Percentiles rank a stretch among this genome's conserved stretches.
These are phyloP conservation scores for Cabera pusaria DNA, from an alignment of 2,888 invertebrate species.

Conservation along the genomic window DNA sequence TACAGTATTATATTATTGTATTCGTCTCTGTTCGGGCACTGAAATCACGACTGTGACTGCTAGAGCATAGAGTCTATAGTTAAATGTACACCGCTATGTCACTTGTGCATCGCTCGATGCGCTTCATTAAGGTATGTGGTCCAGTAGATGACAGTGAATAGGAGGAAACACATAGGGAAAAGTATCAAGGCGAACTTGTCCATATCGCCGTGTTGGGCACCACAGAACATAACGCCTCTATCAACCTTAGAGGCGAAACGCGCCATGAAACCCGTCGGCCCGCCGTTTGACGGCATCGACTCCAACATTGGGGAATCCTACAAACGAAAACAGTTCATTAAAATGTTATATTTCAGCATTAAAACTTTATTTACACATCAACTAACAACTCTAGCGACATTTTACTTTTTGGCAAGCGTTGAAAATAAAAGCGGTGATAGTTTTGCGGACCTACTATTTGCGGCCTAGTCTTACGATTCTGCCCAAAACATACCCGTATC, in stretches of 20 bases:
- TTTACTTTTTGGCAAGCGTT: conserved; percentile 10
- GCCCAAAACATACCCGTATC: too few species aligned
- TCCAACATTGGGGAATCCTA: conserved; percentile 78
- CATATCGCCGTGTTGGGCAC: conserved; percentile 83
- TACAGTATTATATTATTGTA: conserved; percentile 50
- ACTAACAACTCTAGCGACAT: conserved; percentile 14
- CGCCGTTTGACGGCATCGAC: conserved; percentile 53
- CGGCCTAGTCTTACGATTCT: too few species aligned
- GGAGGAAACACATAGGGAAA: conserved; percentile 83
- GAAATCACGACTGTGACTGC: conserved; percentile 26
- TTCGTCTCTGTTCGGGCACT: conserved; percentile 55
- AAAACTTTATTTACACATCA: conserved; percentile 23
- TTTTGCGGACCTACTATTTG: not conserved
- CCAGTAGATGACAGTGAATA: conserved; percentile 85
- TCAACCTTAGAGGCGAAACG: conserved; percentile 71
- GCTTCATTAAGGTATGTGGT: conserved; percentile 85
- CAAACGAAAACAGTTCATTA: conserved; percentile 25
- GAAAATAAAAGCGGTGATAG: conserved; percentile 16
- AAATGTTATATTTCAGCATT: conserved; percentile 7
- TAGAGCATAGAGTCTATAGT: conserved; percentile 18
- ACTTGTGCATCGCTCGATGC: conserved; percentile 54
- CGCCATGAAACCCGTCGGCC: conserved; percentile 49
- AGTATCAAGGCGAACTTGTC: conserved; percentile 84
- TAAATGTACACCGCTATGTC: conserved; percentile 37
- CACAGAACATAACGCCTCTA: conserved; percentile 84